These are phyloP conservation scores for Natrix natrix DNA, from an alignment of 2,797 vertebrate species.

Conservation along the genomic window DNA sequence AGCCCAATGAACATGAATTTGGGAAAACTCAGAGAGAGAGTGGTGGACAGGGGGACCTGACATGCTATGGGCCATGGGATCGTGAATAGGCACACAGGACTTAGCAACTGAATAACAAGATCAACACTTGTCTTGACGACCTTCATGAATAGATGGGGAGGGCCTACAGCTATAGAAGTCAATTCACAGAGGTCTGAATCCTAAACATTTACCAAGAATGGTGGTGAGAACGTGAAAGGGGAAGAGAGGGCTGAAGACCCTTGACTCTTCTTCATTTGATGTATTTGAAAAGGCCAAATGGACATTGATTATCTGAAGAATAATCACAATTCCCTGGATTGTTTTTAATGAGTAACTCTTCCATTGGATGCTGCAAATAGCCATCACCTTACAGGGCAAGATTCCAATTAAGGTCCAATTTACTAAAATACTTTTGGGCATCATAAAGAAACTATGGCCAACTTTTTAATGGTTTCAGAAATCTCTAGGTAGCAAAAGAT, in stretches of 20 bases:
- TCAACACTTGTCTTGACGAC: neutral
- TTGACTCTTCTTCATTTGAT: neutral
- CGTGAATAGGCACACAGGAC: neutral
- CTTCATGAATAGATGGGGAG: neutral
- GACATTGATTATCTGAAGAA: neutral
- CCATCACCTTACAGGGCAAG: neutral
- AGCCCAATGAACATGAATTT: neutral
- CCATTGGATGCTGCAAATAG: neutral
- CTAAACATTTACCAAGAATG: neutral
- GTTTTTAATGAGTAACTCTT: neutral
- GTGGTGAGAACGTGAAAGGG: neutral
- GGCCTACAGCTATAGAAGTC: neutral
- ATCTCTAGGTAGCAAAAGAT: neutral
- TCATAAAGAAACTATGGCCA: neutral
- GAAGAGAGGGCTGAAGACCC: neutral
- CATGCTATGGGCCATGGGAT: neutral
- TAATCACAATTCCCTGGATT: neutral
- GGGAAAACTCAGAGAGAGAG: neutral
- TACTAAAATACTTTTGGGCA: neutral
- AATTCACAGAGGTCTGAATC: neutral
- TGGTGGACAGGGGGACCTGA: neutral
- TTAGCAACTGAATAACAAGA: neutral
- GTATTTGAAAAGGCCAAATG: neutral
- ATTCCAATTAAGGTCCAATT: neutral
- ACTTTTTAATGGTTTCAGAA: neutral